phyloP scores from a whole-genome alignment of 2,113 vertebrate species.

The Platichthys stellatus region DNA sequence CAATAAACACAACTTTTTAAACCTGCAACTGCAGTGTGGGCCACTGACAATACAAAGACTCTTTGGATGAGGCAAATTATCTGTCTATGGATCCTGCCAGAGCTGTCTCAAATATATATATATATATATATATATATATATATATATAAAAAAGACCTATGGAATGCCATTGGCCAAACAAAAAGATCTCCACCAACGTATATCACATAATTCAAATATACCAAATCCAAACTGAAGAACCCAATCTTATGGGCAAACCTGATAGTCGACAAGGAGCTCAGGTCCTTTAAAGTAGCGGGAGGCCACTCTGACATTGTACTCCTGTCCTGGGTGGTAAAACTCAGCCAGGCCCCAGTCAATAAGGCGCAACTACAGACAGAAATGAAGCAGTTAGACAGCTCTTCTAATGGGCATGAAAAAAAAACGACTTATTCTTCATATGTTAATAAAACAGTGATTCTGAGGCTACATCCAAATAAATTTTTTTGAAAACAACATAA shows the following conservation, averaged over 20 bases:
- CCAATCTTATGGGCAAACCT: conserved; percentile 62
- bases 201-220: neutral
- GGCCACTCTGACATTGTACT: conserved; percentile 86
- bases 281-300: conserved; percentile 86
- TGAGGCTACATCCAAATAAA: neutral
- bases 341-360: conserved; percentile 86
- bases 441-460: neutral
- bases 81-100: too few species aligned
- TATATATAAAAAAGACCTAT: too few species aligned
- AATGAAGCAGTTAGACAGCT: neutral
- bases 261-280: conserved; percentile 84
- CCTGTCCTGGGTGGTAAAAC: conserved; percentile 85
- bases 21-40: neutral
- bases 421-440: neutral
- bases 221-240: neutral
- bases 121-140: too few species aligned
- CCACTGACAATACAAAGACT: too few species aligned
- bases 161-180: too few species aligned
- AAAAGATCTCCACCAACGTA: too few species aligned
- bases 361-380: conserved; percentile 76
- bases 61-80: too few species aligned
- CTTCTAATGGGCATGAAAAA: neutral
- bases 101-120: too few species aligned
- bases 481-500: too few species aligned
- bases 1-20: neutral